These are phyloP conservation scores for Cheirogaleus major DNA, from an alignment of 2,797 vertebrate genomes.

Conservation along the genomic window DNA sequence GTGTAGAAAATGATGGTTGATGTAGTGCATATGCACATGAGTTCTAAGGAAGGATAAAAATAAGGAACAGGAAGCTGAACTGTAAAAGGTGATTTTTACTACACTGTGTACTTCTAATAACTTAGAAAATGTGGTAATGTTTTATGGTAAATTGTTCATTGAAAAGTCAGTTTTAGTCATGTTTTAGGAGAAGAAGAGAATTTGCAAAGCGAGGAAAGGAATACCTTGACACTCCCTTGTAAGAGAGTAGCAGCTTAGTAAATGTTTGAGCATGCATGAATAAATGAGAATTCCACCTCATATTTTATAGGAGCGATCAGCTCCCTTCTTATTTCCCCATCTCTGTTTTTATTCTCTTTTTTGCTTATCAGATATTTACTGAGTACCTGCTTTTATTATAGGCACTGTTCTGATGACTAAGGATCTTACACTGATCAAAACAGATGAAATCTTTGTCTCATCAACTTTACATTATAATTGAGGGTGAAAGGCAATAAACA, in stretches of 20 bases:
- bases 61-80: conserved; percentile 63
- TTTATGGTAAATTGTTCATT: not conserved
- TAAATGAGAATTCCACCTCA: not conserved
- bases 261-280: not conserved
- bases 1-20: not conserved
- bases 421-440: not conserved
- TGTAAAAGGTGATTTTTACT: conserved; percentile 31
- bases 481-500: not conserved
- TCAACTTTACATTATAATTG: not conserved
- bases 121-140: not conserved
- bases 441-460: not conserved
- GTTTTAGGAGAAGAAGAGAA: not conserved
- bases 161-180: not conserved
- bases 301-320: not conserved
- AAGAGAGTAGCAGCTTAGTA: not conserved
- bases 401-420: not conserved
- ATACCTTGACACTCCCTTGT: not conserved
- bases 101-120: not conserved
- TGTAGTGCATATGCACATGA: not conserved
- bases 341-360: not conserved
- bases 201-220: not conserved
- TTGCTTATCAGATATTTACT: not conserved
- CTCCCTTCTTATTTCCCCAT: not conserved
- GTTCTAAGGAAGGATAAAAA: conserved; percentile 67
- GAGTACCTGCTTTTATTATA: not conserved